Conservation (phyloP, 2,888 invertebrate species). For the Malthinus flaveolus region DNA sequence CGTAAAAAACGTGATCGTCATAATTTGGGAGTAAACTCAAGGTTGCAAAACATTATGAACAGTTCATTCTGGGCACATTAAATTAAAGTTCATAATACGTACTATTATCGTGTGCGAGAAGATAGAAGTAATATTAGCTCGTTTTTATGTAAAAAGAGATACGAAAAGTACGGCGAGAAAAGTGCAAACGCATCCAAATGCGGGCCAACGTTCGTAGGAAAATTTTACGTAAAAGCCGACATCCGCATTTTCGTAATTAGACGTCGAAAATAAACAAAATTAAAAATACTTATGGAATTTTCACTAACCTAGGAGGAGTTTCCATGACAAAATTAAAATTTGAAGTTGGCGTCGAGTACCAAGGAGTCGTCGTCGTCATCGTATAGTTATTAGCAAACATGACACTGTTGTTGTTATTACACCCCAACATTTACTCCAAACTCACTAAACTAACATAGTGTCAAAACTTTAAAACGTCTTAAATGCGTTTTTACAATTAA, state of each 20-base stretch:
- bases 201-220: too few relatives aligned
- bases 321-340: slow-evolving; percentile 45
- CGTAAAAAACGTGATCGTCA: slow-evolving; percentile 9
- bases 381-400: slow-evolving; percentile 32
- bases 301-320: slow-evolving; percentile 50
- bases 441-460: slow-evolving; percentile 19
- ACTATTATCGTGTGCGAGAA: background rate
- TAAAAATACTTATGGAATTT: too few relatives aligned
- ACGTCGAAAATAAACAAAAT: too few relatives aligned
- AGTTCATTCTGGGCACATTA: background rate
- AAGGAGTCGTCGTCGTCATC: slow-evolving; percentile 34
- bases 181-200: too few relatives aligned
- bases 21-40: slow-evolving; percentile 7
- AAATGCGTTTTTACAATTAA: background rate
- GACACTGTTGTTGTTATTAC: slow-evolving; percentile 29
- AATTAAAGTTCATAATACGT: background rate
- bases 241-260: too few relatives aligned
- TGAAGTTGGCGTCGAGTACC: slow-evolving; percentile 38
- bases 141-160: background rate
- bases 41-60: background rate
- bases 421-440: slow-evolving; percentile 32
- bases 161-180: background rate
- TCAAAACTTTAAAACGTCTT: slow-evolving; percentile 7
- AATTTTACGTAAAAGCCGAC: too few relatives aligned
- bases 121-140: background rate